Evolutionary conservation across 2,797 vertebrate genomes (phyloP).

Genomic region (Acrossocheilus fasciatus): DNA sequence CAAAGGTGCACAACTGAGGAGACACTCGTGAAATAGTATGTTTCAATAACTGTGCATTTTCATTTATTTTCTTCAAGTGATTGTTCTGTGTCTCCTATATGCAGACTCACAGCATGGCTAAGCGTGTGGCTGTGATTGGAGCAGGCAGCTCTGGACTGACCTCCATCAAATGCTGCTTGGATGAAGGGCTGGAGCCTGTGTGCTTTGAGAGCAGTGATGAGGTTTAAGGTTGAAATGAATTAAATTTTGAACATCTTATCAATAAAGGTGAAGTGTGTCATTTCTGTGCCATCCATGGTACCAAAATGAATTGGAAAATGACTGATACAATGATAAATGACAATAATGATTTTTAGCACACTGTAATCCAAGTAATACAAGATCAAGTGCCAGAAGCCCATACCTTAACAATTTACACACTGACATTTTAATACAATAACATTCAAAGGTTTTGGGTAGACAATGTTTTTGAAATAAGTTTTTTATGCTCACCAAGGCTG

Average conservation of each 20-base stretch:
- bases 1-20: neutral
- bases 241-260: neutral
- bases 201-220: slow-evolving; percentile 89
- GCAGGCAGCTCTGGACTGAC: slow-evolving; percentile 83
- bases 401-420: too few relatives aligned
- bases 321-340: too few relatives aligned
- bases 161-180: slow-evolving; percentile 85
- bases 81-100: neutral
- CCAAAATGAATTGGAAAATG: too few relatives aligned
- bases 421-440: too few relatives aligned
- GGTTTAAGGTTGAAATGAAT: slow-evolving; percentile 76
- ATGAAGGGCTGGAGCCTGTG: slow-evolving; percentile 84
- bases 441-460: too few relatives aligned
- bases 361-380: too few relatives aligned
- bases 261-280: neutral
- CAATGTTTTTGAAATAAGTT: too few relatives aligned
- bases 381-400: too few relatives aligned
- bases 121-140: slow-evolving; percentile 83
- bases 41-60: neutral
- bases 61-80: neutral
- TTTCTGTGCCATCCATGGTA: neutral
- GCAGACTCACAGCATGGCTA: slow-evolving; percentile 64
- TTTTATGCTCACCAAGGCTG: too few relatives aligned
- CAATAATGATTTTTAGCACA: too few relatives aligned
- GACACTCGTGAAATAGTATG: neutral